Percentiles rank a stretch among this genome's conserved stretches.
phyloP scores from a whole-genome alignment of 2,888 invertebrate species.

The Heliconius hortense region DNA sequence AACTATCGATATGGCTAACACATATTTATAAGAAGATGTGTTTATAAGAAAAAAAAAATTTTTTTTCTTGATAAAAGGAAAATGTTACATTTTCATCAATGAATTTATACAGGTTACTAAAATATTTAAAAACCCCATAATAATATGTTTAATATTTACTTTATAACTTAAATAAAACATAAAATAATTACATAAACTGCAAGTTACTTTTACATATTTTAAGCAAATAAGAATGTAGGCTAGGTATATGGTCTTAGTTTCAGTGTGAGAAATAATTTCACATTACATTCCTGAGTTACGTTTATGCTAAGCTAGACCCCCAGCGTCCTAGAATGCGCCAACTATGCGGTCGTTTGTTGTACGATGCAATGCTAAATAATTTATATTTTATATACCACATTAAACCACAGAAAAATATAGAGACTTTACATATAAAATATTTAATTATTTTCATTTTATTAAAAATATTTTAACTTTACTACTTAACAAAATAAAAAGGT shows the following conservation, averaged over 20 bases:
- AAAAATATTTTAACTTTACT: not conserved
- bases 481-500: not conserved
- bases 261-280: not conserved
- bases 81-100: too few relatives aligned
- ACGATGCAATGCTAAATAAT: slow-evolving; percentile 18
- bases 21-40: too few relatives aligned
- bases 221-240: not conserved
- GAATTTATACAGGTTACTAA: too few relatives aligned
- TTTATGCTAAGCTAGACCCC: slow-evolving; percentile 8
- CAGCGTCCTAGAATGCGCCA: slow-evolving; percentile 20
- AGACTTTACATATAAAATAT: too few relatives aligned
- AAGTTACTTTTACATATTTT: not conserved
- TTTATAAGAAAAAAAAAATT: too few relatives aligned
- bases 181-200: not conserved
- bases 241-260: not conserved
- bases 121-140: too few relatives aligned
- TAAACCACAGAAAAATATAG: too few relatives aligned
- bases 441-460: not conserved
- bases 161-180: not conserved
- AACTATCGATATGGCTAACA: too few relatives aligned
- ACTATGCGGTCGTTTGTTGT: slow-evolving; percentile 27
- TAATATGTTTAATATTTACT: too few relatives aligned
- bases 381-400: slow-evolving; percentile 2
- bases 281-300: slow-evolving; percentile 4
- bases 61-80: too few relatives aligned